Evolutionary conservation across 2,113 vertebrate genomes (phyloP).

Genomic region (Corvus hawaiiensis): DNA sequence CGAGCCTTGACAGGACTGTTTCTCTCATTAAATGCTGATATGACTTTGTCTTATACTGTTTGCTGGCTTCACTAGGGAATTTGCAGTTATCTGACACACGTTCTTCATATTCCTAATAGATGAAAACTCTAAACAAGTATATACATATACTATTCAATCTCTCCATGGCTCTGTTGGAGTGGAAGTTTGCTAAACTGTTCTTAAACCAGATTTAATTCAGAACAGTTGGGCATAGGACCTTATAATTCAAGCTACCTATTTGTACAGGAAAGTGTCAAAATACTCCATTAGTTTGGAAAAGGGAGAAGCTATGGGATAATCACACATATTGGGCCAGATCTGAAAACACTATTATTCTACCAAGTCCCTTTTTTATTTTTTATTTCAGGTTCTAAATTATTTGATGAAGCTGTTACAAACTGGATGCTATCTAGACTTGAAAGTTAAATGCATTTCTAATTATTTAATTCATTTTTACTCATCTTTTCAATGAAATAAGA

Average conservation of each 20-base stretch:
- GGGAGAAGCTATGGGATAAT: neutral
- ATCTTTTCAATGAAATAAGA: neutral
- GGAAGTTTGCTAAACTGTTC: neutral
- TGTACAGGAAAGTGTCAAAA: neutral
- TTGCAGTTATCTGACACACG: neutral
- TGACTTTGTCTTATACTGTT: neutral
- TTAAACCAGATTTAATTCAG: neutral
- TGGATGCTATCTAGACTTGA: neutral
- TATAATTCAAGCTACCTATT: neutral
- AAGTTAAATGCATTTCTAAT: neutral
- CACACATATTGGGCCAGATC: neutral
- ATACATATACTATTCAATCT: neutral
- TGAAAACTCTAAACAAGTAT: neutral
- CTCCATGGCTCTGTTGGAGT: neutral
- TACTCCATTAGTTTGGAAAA: neutral
- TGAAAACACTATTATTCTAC: neutral
- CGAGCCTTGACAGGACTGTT: neutral
- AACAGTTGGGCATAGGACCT: neutral
- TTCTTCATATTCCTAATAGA: neutral
- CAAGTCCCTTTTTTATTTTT: neutral
- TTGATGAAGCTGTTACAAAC: neutral
- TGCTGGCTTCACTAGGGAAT: neutral
- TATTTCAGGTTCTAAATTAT: neutral
- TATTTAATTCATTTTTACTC: neutral
- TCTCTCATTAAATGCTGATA: conserved; percentile 20